Base-by-base conservation (phyloP, 2,113 vertebrate species). In the Cacatua alba region DNA sequence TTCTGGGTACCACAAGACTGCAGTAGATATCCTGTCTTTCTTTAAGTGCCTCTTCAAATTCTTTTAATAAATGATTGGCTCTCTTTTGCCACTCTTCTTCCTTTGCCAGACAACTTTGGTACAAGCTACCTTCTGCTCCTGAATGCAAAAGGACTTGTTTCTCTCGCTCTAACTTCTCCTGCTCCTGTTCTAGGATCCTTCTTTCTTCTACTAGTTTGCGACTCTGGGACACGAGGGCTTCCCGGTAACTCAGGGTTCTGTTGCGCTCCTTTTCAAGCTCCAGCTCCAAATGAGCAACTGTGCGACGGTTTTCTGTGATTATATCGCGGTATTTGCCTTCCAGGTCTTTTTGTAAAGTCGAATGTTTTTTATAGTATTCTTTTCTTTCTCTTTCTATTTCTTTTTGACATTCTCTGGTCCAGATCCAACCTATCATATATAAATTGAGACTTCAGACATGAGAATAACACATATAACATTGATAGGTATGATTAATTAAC, bases 251-350 rank as follows among this genome's bases (percentile, higher is more conserved):
- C 60, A 98, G 92, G 12, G 99, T 99, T 75, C 98, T 98, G 78
- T 98, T 99, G 48, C 96, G 98, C 37, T 99, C 99, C 97, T 99
- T 99, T 94, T 99, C 99, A 84, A 99, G 98, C 94, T 99, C 98
- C 87, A 99, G 79, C 96, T 99, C 99, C 83, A 99, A 95, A 13
- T 97, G 97, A 70, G 99, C 99, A 2, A 98, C 97, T 0, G 98
- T 94, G 7, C 98, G 98, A 10, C 98, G 98, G 28, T 98, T 98
- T 95, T 99, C 99, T 6, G 97, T 98, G 92, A 99, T 98, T 18
- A 98, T 97, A n/a, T 99, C 98, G 17, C 97, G 96, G 92, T 99
- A 99, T 67, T 97, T 98, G 72, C 97, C 95, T 94, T 99, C 99
- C 74, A 99, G 97, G 41, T 99, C 98, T 37, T 62, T 97, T 55